phyloP scores from a whole-genome alignment of 1,140 invertebrate genomes.

The Bombus breviceps region DNA sequence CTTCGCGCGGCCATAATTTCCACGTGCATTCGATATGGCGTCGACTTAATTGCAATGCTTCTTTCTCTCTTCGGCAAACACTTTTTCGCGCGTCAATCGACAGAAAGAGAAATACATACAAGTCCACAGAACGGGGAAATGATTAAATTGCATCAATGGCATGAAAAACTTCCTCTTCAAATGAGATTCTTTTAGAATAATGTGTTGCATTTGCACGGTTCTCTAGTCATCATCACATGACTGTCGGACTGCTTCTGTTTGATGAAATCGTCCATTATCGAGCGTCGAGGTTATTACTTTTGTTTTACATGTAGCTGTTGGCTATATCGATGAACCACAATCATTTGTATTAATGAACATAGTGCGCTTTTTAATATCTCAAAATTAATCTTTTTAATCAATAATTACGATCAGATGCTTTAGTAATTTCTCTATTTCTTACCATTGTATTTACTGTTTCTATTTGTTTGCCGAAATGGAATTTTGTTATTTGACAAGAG shows the following conservation, averaged over 20 bases:
- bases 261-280: neutral
- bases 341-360: neutral
- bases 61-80: neutral
- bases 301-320: neutral
- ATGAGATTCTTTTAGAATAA: neutral
- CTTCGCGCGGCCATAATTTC: neutral
- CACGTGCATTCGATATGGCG: neutral
- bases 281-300: neutral
- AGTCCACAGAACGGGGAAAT: neutral
- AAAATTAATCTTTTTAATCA: neutral
- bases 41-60: conserved; percentile 3
- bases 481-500: neutral
- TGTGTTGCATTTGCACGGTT: neutral
- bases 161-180: neutral
- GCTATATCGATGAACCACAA: neutral
- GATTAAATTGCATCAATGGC: neutral
- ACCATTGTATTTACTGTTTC: neutral
- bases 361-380: neutral
- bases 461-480: neutral
- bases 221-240: neutral
- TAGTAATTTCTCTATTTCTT: neutral
- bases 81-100: neutral
- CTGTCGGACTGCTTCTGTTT: no score
- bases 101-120: neutral
- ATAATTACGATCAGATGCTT: neutral